Conservation (phyloP, 2,113 vertebrate genomes). For the Calidris pugnax region DNA sequence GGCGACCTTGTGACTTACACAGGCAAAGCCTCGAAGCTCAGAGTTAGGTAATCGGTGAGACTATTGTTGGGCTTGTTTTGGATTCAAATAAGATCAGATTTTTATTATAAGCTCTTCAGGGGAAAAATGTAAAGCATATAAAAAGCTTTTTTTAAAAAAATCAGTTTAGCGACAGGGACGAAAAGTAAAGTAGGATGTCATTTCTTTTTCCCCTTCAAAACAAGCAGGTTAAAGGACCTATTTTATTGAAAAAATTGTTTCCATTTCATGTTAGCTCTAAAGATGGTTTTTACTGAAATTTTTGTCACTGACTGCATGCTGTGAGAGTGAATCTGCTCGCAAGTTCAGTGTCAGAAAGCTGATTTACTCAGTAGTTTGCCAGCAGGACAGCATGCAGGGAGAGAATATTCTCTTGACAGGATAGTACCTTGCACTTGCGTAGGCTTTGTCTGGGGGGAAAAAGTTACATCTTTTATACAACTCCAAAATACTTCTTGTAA, state of each 20-base stretch:
- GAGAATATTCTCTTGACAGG: not conserved
- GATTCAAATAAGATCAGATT: not conserved
- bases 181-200: not conserved
- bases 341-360: not conserved
- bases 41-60: not conserved
- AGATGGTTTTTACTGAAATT: not conserved
- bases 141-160: not conserved
- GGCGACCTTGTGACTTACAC: not conserved
- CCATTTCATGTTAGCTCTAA: not conserved
- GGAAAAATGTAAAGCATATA: not conserved
- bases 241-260: not conserved
- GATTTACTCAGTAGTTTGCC: not conserved
- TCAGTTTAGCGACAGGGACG: not conserved
- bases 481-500: slow-evolving; percentile 28
- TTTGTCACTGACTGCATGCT: not conserved
- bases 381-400: not conserved
- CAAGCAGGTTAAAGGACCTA: not conserved
- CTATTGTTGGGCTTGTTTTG: not conserved
- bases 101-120: not conserved
- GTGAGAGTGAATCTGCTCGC: not conserved
- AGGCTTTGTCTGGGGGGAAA: not conserved
- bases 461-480: slow-evolving; percentile 31
- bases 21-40: slow-evolving; percentile 36
- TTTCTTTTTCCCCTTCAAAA: not conserved
- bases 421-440: rapidly evolving